Evolutionary conservation across 2,113 vertebrate species (phyloP), one percentile per base, ranked within the genome.

Genomic region (Cheilinus undulatus): DNA sequence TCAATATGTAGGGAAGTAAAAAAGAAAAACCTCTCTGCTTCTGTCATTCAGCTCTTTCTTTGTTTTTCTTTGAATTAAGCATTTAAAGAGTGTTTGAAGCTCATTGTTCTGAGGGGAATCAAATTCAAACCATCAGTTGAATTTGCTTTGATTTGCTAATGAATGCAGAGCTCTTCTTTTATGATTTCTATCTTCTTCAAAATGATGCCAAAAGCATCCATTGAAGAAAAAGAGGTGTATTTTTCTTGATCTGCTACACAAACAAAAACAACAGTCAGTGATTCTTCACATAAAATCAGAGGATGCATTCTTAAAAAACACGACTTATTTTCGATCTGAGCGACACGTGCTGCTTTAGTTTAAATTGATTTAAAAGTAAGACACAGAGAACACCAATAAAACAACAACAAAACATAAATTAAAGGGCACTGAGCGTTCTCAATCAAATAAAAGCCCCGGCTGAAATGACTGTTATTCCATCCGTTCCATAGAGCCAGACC

Each of bases 401-500:
- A 22, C 20, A 60, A 19, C 52, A 72, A 54, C 32, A 42, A 27
- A 24, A 14, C 20, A 13, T 5, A 23, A 72, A 51, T 12, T 10
- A 48, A 65, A 60, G 60, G 17, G 13, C 45, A 59, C 27, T n/a
- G 52, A 57, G 20, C 38, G 54, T 23, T 20, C n/a, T 15, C n/a
- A 68, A 56, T 32, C 17, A 43, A 73, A 81, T 82, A 24, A 78
- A 68, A 65, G 2, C 36, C 28, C n/a, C 23, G 1, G 6, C 20
- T 59, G 28, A 71, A 69, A 73, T 66, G 0, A 15, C 40, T 40
- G 38, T 48, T 63, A 65, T 76, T 75, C 59, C 20, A 48, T 43
- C 58, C 32, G n/a, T 73, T 73, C 54, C 38, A 74, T 52, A 22
- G 54, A 42, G 57, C 11, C 56, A 70, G 59, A 73, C n/a, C 13